phyloP scores from a whole-genome alignment of 2,888 invertebrate genomes.

The Drosophila helvetica region DNA sequence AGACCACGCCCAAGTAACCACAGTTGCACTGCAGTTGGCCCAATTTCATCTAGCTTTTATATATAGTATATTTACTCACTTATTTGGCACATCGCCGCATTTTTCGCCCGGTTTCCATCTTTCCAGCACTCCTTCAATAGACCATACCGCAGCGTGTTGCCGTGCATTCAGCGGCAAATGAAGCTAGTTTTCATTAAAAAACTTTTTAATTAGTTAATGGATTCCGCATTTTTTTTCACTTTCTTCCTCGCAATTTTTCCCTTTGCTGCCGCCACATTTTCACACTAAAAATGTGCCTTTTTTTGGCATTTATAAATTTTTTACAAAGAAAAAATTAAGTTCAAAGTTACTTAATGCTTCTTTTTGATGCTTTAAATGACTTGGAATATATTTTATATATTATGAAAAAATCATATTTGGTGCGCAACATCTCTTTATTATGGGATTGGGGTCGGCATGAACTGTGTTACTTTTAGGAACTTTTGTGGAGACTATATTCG shows the following conservation, averaged over 20 bases:
- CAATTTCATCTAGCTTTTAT: conserved; percentile 52
- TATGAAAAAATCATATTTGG: not conserved
- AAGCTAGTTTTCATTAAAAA: conserved; percentile 60
- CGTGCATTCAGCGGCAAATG: conserved; percentile 43
- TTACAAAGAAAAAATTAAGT: conserved; percentile 11
- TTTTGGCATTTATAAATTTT: conserved; percentile 11
- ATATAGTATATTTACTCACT: conserved; percentile 47
- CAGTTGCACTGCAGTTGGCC: conserved; percentile 59
- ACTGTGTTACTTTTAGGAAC: not conserved
- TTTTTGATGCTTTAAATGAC: conserved; percentile 50
- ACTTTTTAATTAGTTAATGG: conserved; percentile 79
- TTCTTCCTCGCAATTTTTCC: conserved; percentile 8
- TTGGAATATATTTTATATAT: conserved; percentile 35
- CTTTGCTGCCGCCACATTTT: conserved; percentile 12
- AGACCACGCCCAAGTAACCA: conserved; percentile 53
- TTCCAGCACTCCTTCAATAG: conserved; percentile 44
- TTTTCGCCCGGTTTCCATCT: conserved; percentile 5
- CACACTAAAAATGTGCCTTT: conserved; percentile 25
- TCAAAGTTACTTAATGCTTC: conserved; percentile 32
- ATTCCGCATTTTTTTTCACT: conserved; percentile 37
- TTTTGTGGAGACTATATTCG: not conserved
- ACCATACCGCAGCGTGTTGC: conserved; percentile 39
- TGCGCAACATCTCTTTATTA: not conserved
- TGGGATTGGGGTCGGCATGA: too few species aligned
- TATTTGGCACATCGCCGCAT: conserved; percentile 53